A percentile compares a stretch with the other conserved stretches of the same genome.
Conservation (phyloP, 2,888 invertebrate species). For the Bombylius major region DNA sequence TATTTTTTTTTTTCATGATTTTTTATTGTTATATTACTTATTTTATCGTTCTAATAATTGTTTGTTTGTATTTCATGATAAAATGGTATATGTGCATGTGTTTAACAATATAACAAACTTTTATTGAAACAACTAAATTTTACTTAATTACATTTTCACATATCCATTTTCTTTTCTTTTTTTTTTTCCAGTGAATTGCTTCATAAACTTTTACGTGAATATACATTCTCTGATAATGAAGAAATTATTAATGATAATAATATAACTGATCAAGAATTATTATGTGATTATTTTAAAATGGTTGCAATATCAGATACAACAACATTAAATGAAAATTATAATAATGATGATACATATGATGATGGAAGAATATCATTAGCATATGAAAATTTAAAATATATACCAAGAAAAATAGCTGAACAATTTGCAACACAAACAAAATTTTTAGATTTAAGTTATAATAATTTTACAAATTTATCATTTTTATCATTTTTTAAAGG, state of each 20-base stretch:
- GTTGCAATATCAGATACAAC: conserved; percentile 20
- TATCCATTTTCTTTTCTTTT: too few species aligned
- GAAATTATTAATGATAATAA: neutral
- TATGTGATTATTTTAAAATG: conserved; percentile 21
- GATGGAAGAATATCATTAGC: conserved; percentile 51
- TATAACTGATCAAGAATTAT: conserved; percentile 11
- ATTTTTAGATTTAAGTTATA: conserved; percentile 59
- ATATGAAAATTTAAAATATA: conserved; percentile 51
- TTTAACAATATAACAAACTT: too few species aligned
- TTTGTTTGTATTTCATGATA: too few species aligned
- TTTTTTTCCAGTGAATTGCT: neutral
- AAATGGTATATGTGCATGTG: too few species aligned
- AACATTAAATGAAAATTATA: conserved; percentile 25
- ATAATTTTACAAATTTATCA: conserved; percentile 61
- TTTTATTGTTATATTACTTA: too few species aligned
- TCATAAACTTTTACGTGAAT: neutral
- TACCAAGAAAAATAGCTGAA: conserved; percentile 51
- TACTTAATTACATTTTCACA: too few species aligned
- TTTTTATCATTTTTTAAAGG: conserved; percentile 59
- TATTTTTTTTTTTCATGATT: too few species aligned
- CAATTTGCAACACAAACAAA: conserved; percentile 47
- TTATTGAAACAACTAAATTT: too few species aligned
- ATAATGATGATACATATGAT: conserved; percentile 34
- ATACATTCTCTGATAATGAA: neutral
- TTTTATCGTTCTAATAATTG: too few species aligned